Base-by-base conservation (phyloP, 2,797 vertebrate genomes). In the Pseudochaenichthys georgianus region DNA sequence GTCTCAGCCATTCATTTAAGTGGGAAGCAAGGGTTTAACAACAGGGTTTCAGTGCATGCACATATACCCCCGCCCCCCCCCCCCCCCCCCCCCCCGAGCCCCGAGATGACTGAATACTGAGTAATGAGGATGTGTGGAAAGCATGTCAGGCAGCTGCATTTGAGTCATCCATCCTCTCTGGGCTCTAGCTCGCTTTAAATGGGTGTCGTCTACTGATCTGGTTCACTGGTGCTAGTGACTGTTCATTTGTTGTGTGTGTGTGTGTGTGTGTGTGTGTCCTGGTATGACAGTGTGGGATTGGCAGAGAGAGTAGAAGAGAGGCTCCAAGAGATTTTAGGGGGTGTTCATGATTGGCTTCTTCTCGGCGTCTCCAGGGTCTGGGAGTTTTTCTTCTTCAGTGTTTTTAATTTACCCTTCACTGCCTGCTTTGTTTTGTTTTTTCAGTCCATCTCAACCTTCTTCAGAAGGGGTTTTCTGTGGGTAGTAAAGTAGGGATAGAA, bases 91-190 rank as follows among this genome's bases (percentile, higher is more conserved):
- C 68, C 85, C 64, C 8, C 1, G 78, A 89, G 78, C 72, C 64
- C 67, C 41, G 73, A 83, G 50, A 88, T 93, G 87, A 89, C 85
- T 91, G 84, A 83, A 82, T 78, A 81, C 64, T 94, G 91, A 91
- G 90, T 92, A 93, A 93, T 92, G 88, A 92, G 92, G 89, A 94
- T 94, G 91, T 93, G 91, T 88, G 87, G 88, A 92, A 93, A 93
- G 88, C 83, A 89, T 87, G 87, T 87, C 85, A 86, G 88, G 82
- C 93, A 93, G 90, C 91, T 93, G 93, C 81, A 77, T 84, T 91
- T 94, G 92, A 94, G 88, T 93, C 93, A 93, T 87, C 83, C 78
- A 79, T 91, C 83, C 88, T 78, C 80, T 64, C 64, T 78, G 50
- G 38, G 43, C 68, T 73, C 75, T 77, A 0, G 13, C 71, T 54